Evolutionary conservation across 2,888 invertebrate genomes (phyloP), one percentile per base, ranked within the genome.

Genomic region (Dysmachus trigonus): DNA sequence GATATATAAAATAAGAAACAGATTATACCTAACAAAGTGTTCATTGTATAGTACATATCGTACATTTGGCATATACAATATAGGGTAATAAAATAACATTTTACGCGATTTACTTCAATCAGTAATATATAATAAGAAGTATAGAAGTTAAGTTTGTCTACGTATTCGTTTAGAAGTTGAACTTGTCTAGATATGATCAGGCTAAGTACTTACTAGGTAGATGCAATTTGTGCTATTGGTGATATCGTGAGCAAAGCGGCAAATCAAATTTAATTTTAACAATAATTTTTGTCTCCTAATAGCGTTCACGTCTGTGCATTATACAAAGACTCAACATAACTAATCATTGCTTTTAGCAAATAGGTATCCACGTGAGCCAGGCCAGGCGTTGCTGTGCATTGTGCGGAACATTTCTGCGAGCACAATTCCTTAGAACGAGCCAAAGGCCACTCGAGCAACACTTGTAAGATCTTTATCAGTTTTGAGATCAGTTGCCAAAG

Each of bases 401-500:
- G 62, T 62, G 62, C 10, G 62, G 18, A 62, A 22, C 62, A 27
- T 62, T 62, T 76, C 76, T 74, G 38, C 5, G 38, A 41, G 18
- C 35, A 22, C 41, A 76, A n/a, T 31, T 41, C 76, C 22, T 30
- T 27, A 79, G 47, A 79, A 79, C 47, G 47, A 79, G 79, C 79
- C 27, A 79, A 79, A 79, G 47, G 79, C 79, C 22, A 79, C 10
- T 79, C 51, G 38, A 30, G 79, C 79, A 51, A 79, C 79, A 79
- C 79, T 79, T 79, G 79, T 79, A 79, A 47, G 79, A 79, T 79
- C 51, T 47, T 31, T 79, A 79, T 79, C 79, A 51, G 27, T 47
- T 47, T 79, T 31, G 51, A 47, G 79, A 79, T 79, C 79, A 51
- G 47, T 79, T 79, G 79, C 79, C 79, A 31, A 79, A 79, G 51